These are phyloP conservation scores for Bubalus kerabau DNA, from an alignment of 2,113 vertebrate genomes.

Conservation along the genomic window DNA sequence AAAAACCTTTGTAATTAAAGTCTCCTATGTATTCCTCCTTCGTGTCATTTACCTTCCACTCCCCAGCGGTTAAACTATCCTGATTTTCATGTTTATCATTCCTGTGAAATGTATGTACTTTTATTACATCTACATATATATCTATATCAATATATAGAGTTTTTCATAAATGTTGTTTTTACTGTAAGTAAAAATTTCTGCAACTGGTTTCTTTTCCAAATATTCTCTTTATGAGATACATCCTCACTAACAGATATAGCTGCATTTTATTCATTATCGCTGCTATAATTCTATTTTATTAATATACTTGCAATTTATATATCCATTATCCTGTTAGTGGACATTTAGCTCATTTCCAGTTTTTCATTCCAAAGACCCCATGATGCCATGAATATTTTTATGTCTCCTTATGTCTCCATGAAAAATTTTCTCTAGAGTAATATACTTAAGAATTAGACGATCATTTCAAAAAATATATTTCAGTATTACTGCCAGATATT, in stretches of 20 bases:
- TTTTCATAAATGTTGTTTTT: background rate
- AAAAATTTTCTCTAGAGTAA: background rate
- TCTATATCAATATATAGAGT: background rate
- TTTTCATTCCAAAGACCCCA: background rate
- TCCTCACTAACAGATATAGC: background rate
- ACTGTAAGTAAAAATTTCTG: background rate
- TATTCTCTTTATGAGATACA: background rate
- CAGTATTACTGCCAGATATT: background rate
- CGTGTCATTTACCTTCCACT: background rate
- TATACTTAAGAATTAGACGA: background rate
- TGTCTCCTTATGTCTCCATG: background rate
- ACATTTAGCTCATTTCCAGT: background rate
- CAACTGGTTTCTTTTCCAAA: background rate
- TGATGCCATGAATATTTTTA: background rate
- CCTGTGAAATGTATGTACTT: background rate
- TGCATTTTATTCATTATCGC: background rate
- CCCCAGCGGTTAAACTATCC: background rate
- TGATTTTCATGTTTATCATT: constrained; percentile 18
- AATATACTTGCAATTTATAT: background rate
- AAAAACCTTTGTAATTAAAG: background rate
- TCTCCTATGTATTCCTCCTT: background rate
- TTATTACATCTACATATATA: background rate
- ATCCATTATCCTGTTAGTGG: background rate
- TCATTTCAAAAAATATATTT: background rate
- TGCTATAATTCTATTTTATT: background rate